Evolutionary conservation across 64 coral and sea anemone genomes (phyloP).

Genomic region (Actinia tenebrosa): DNA sequence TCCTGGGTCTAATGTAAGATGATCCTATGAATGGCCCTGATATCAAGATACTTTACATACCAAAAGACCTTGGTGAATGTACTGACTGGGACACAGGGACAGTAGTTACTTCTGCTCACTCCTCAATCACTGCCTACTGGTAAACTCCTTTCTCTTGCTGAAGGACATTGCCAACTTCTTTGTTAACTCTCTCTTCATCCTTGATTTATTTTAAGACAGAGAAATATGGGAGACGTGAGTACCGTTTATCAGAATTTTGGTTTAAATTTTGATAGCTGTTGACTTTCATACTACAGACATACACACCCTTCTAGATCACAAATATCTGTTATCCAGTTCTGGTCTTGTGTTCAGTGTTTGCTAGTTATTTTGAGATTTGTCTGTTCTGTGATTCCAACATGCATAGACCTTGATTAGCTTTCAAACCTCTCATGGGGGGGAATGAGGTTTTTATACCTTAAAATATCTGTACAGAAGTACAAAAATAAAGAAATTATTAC

Average conservation of each 20-base stretch:
- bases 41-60: not conserved
- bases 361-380: not conserved
- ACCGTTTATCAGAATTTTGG: not conserved
- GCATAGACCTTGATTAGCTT: not conserved
- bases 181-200: not conserved
- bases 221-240: constrained; percentile 8
- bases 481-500: not conserved
- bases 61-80: not conserved
- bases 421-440: not conserved
- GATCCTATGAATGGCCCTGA: not conserved
- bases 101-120: constrained; percentile 11
- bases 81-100: not conserved
- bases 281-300: not conserved
- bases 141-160: constrained; percentile 11
- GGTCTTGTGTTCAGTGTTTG: not conserved
- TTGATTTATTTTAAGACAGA: not conserved
- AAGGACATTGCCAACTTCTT: not conserved
- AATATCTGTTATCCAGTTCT: constrained; percentile 3
- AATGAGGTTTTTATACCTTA: not conserved
- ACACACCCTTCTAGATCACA: not conserved
- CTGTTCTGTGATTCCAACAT: not conserved
- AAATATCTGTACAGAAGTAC: not conserved
- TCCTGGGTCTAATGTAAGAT: not conserved
- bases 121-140: not conserved
- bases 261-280: not conserved